Percentiles rank a stretch among this genome's conserved stretches.
phyloP scores from a whole-genome alignment of 2,888 invertebrate species.

The Camptogramma bilineatum region DNA sequence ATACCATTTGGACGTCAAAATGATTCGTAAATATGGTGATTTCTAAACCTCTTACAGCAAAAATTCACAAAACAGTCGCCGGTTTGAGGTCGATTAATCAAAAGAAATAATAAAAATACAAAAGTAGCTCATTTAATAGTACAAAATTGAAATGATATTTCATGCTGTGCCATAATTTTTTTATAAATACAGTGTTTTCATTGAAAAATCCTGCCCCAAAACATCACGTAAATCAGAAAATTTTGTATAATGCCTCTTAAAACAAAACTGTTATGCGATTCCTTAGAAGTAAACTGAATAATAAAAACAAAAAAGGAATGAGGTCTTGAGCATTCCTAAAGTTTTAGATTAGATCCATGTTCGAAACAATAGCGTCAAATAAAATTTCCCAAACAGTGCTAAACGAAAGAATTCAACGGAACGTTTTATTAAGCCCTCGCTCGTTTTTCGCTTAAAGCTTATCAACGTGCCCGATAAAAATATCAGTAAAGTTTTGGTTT shows the following conservation, averaged over 20 bases:
- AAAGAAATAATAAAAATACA: too few species aligned
- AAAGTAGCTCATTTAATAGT: too few species aligned
- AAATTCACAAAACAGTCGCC: too few species aligned
- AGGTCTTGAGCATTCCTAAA: constrained; percentile 30
- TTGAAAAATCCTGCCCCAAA: too few species aligned
- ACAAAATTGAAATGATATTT: too few species aligned
- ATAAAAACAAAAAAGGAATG: constrained; percentile 22
- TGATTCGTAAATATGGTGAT: too few species aligned
- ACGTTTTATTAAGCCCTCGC: constrained; percentile 40
- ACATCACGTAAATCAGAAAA: constrained; percentile 6
- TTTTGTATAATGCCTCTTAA: neutral
- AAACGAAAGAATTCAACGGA: constrained; percentile 34
- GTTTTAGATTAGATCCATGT: constrained; percentile 38
- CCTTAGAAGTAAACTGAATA: constrained; percentile 21
- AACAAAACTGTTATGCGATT: constrained; percentile 20
- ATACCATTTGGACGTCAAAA: too few species aligned
- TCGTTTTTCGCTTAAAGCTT: constrained; percentile 32
- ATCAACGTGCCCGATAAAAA: constrained; percentile 30
- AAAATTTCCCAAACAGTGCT: constrained; percentile 32
- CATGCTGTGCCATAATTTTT: too few species aligned
- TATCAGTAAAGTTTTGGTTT: constrained; percentile 12
- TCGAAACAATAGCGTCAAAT: constrained; percentile 41
- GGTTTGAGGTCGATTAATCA: too few species aligned
- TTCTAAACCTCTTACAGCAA: too few species aligned
- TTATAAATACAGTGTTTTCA: too few species aligned